phyloP scores from a whole-genome alignment of 92 coral and sea anemone species.

The Palythoa grandiflora region DNA sequence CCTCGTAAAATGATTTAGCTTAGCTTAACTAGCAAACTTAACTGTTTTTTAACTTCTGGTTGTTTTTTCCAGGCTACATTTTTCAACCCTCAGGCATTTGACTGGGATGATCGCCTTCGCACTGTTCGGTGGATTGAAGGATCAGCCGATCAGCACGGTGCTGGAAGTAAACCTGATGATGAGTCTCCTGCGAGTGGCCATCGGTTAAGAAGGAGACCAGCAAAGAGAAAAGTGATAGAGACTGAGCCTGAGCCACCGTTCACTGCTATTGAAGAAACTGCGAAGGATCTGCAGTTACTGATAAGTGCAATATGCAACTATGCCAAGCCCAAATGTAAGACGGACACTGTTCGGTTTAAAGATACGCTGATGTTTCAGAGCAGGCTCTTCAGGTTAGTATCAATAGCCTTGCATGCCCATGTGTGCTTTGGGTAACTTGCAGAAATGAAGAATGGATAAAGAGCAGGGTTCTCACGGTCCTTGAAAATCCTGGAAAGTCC shows the following conservation, averaged over 20 bases:
- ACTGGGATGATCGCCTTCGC: slow-evolving; percentile 99
- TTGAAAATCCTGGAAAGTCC: too few species aligned
- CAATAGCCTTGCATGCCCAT: background rate
- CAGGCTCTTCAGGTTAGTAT: slow-evolving; percentile 86
- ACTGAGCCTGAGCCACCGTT: slow-evolving; percentile 95
- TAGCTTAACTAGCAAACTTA: too few species aligned
- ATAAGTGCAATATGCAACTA: slow-evolving; percentile 88
- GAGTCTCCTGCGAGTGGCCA: slow-evolving; percentile 68
- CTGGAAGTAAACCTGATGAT: slow-evolving; percentile 64
- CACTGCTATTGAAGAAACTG: slow-evolving; percentile 84
- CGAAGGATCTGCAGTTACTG: slow-evolving; percentile 81
- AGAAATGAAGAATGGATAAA: background rate
- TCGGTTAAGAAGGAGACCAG: slow-evolving; percentile 70
- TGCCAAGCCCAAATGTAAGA: slow-evolving; percentile 82
- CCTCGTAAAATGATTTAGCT: too few species aligned
- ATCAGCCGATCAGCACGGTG: slow-evolving; percentile 50
- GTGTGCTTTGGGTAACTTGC: background rate
- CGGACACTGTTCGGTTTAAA: slow-evolving; percentile 83
- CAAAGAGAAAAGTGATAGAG: slow-evolving; percentile 92
- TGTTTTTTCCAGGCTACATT: slow-evolving; percentile 27
- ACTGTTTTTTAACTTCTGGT: background rate
- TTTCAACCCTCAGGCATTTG: slow-evolving; percentile 81
- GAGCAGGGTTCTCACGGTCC: too few species aligned
- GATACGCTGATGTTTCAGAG: slow-evolving; percentile 98
- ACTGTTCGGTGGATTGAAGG: slow-evolving; percentile 95